Conservation (phyloP, 1,140 invertebrate species). For the Drosophila bocki region DNA sequence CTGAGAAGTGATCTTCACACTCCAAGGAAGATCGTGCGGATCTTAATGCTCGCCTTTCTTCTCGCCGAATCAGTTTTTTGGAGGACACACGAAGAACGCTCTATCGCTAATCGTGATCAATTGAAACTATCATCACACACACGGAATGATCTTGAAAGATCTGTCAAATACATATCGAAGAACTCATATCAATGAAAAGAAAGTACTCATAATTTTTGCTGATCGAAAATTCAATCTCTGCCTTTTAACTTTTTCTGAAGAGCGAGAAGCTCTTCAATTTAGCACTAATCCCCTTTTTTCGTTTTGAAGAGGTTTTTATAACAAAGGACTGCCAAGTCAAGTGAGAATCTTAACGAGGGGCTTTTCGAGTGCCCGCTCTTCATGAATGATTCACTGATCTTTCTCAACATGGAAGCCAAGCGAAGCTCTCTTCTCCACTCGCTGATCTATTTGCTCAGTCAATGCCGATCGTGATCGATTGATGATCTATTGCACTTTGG, state of each 20-base stretch:
- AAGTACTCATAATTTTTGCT: not conserved
- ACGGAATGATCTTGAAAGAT: not conserved
- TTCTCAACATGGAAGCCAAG: not conserved
- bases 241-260: not conserved
- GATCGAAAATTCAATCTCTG: too few species aligned
- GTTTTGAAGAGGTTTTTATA: conserved; percentile 2
- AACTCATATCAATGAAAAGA: not conserved
- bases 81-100: not conserved
- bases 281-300: conserved; percentile 4
- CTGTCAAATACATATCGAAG: not conserved
- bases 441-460: conserved; percentile 38
- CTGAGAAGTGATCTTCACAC: conserved; percentile 5
- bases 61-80: not conserved
- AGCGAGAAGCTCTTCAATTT: not conserved
- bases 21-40: not conserved
- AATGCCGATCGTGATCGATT: conserved; percentile 53
- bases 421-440: not conserved
- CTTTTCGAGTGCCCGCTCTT: not conserved
- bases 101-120: not conserved
- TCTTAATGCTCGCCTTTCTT: not conserved
- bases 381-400: conserved; percentile 8
- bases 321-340: conserved; percentile 16
- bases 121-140: not conserved
- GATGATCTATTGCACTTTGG: conserved; percentile 63
- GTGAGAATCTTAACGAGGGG: conserved; percentile 6